phyloP scores from a whole-genome alignment of 2,888 invertebrate species.

The Cosmia pyralina region DNA sequence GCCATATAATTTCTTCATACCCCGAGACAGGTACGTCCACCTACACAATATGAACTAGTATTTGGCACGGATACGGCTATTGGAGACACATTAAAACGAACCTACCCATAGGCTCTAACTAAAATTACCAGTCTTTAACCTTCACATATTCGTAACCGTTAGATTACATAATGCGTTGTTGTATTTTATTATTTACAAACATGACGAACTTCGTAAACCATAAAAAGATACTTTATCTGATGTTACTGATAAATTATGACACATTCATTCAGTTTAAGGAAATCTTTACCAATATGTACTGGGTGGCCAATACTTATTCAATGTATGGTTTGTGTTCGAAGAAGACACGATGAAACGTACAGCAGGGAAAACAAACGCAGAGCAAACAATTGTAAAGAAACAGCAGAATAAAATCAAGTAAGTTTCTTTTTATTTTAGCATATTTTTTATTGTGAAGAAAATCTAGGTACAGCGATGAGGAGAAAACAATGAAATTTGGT shows the following conservation, averaged over 20 bases:
- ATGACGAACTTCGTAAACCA: conserved; percentile 30
- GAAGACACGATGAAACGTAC: conserved; percentile 32
- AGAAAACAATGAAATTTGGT: neutral
- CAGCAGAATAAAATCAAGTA: conserved; percentile 30
- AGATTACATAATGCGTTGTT: conserved; percentile 28
- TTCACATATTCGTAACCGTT: conserved; percentile 28
- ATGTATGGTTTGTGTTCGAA: neutral
- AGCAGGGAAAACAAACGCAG: conserved; percentile 6
- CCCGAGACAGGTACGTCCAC: neutral
- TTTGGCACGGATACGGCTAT: conserved; percentile 21
- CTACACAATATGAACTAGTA: conserved; percentile 6
- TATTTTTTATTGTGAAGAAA: conserved; percentile 6
- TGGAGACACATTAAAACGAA: conserved; percentile 39
- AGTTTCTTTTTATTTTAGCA: conserved; percentile 11
- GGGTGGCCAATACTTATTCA: conserved; percentile 16
- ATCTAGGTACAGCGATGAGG: neutral
- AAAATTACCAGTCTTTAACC: conserved; percentile 38
- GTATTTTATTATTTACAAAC: conserved; percentile 44
- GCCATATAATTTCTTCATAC: neutral
- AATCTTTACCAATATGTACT: conserved; percentile 34
- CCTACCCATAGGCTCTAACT: conserved; percentile 38
- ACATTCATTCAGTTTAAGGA: conserved; percentile 42
- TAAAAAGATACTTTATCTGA: conserved; percentile 46
- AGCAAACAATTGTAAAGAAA: conserved; percentile 8
- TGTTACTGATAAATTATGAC: conserved; percentile 45